Conservation (phyloP, 2,113 vertebrate genomes). For the Accipiter cooperii region DNA sequence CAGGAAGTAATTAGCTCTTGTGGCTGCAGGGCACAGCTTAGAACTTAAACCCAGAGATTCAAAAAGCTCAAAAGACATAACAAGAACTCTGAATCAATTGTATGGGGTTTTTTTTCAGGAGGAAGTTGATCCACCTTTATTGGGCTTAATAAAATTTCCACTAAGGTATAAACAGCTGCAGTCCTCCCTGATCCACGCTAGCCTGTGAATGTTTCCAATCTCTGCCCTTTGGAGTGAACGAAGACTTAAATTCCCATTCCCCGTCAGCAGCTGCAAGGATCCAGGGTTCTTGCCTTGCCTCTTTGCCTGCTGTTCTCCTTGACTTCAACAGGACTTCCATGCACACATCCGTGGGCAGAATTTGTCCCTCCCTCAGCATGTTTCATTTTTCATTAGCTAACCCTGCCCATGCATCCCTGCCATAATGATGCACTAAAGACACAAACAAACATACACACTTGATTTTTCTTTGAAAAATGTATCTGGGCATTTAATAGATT, state of each 20-base stretch:
- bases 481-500: conserved; percentile 43
- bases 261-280: background rate
- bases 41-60: background rate
- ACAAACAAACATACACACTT: background rate
- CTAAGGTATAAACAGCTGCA: background rate
- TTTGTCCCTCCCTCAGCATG: background rate
- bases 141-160: conserved; percentile 31
- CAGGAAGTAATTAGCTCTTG: background rate
- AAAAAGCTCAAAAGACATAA: background rate
- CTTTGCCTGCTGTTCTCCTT: background rate
- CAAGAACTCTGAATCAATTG: background rate
- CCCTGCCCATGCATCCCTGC: conserved; percentile 23
- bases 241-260: background rate
- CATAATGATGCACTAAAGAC: conserved; percentile 10
- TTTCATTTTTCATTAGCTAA: conserved; percentile 24
- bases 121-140: conserved; percentile 10
- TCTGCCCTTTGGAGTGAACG: background rate
- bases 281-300: background rate
- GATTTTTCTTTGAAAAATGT: conserved; percentile 49
- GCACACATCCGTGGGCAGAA: background rate
- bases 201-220: background rate
- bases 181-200: background rate
- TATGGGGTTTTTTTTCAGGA: background rate
- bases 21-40: background rate
- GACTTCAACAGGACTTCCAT: background rate